These are phyloP conservation scores for Ictalurus punctatus DNA, from an alignment of 2,113 vertebrate genomes.

Conservation along the genomic window DNA sequence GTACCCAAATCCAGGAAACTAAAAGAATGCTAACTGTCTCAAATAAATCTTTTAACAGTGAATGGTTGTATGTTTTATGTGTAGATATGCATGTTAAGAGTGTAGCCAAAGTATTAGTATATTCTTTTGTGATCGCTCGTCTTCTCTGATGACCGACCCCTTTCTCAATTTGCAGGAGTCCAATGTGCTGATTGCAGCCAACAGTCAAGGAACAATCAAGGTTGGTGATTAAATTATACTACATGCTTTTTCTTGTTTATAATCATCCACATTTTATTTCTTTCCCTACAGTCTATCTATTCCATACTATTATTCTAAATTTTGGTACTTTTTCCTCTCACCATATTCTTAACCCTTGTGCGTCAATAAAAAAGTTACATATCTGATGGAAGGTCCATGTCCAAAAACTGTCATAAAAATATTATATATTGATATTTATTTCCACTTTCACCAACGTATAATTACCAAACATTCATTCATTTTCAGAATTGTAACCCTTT, in stretches of 20 bases:
- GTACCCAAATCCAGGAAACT: neutral
- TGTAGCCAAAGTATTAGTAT: neutral
- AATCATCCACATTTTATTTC: neutral
- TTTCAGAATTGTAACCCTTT: no score
- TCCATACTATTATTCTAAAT: neutral
- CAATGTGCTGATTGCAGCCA: constrained; percentile 98
- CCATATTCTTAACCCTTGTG: no score
- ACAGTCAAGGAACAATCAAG: constrained; percentile 99
- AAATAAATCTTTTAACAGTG: neutral
- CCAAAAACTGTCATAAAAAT: no score
- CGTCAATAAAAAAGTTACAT: no score
- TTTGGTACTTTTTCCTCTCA: neutral
- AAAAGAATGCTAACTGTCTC: neutral
- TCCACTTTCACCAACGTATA: no score
- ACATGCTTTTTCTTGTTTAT: neutral
- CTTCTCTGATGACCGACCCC: neutral
- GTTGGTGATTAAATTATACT: constrained; percentile 70
- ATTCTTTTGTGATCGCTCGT: neutral
- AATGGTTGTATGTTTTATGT: neutral
- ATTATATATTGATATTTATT: no score
- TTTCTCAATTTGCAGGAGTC: constrained; percentile 82
- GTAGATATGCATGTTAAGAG: neutral
- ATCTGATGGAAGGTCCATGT: no score
- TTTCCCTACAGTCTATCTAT: neutral
- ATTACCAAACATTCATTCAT: no score